phyloP scores from a whole-genome alignment of 2,113 vertebrate genomes.

The Emydura subglobosa region DNA sequence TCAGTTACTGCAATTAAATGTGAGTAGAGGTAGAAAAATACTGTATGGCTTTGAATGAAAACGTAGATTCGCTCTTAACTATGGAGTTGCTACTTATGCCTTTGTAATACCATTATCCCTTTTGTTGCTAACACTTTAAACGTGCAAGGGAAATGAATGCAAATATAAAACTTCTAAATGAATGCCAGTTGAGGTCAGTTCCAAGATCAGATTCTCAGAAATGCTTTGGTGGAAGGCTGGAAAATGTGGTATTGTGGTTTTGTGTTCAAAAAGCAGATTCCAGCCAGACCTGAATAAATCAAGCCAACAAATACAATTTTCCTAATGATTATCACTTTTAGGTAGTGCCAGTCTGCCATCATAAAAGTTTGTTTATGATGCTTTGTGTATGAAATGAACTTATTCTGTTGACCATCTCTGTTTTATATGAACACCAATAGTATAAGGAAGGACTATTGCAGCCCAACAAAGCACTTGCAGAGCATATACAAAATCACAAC shows the following conservation, averaged over 20 bases:
- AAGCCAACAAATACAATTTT: not conserved
- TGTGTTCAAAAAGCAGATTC: accelerated
- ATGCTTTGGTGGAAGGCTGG: not conserved
- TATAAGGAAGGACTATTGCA: not conserved
- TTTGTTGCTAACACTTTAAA: constrained; percentile 38
- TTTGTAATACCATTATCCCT: not conserved
- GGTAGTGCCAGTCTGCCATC: not conserved
- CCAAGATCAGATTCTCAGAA: not conserved
- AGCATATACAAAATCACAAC: not conserved
- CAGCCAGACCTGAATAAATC: not conserved
- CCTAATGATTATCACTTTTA: not conserved
- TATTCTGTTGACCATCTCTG: not conserved
- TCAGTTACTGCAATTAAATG: not conserved
- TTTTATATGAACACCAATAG: not conserved
- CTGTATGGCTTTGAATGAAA: not conserved
- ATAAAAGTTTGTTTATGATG: not conserved
- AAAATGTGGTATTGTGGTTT: not conserved
- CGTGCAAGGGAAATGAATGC: constrained; percentile 25
- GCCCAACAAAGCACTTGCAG: constrained; percentile 15
- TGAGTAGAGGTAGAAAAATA: not conserved
- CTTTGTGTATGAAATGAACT: not conserved
- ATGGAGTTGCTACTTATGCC: not conserved
- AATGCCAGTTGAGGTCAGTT: not conserved
- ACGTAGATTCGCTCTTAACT: constrained; percentile 1
- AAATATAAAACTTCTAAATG: constrained; percentile 11